These are phyloP conservation scores for Poecilia latipinna DNA, from an alignment of 2,113 vertebrate genomes.

Conservation along the genomic window DNA sequence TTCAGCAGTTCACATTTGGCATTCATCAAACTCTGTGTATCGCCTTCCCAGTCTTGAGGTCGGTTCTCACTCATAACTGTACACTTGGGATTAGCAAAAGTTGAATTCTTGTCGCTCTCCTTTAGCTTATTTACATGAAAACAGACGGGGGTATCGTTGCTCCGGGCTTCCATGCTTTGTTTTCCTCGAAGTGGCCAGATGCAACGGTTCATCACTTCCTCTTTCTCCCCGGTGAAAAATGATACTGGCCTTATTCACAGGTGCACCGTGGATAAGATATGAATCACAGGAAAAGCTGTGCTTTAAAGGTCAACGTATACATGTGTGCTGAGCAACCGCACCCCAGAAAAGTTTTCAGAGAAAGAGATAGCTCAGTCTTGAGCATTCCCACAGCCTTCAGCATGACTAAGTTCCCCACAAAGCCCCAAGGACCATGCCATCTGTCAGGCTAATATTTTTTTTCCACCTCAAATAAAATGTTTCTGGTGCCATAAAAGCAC, in stretches of 20 bases:
- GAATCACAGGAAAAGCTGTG: conserved; percentile 49
- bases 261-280: conserved; percentile 59
- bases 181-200: conserved; percentile 53
- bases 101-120: conserved; percentile 37
- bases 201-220: conserved; percentile 64
- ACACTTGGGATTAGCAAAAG: conserved; percentile 59
- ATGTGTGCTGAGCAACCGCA: conserved; percentile 15
- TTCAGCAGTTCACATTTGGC: conserved; percentile 68
- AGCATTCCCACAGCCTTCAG: conserved; percentile 43
- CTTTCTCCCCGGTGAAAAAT: conserved; percentile 61
- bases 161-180: conserved; percentile 36
- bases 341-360: conserved; percentile 33
- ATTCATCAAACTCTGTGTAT: conserved; percentile 74
- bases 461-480: conserved; percentile 61
- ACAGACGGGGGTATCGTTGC: conserved; percentile 49
- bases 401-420: conserved; percentile 50
- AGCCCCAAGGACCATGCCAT: conserved; percentile 36
- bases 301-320: conserved; percentile 44
- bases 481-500: conserved; percentile 32
- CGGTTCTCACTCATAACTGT: conserved; percentile 55
- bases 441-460: conserved; percentile 49
- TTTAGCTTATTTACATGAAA: conserved; percentile 71
- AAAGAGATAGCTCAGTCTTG: conserved; percentile 35
- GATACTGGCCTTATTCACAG: conserved; percentile 62
- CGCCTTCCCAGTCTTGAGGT: conserved; percentile 53